These are phyloP conservation scores for Mus minutoides DNA, from an alignment of 2,797 vertebrate species.

Conservation along the genomic window DNA sequence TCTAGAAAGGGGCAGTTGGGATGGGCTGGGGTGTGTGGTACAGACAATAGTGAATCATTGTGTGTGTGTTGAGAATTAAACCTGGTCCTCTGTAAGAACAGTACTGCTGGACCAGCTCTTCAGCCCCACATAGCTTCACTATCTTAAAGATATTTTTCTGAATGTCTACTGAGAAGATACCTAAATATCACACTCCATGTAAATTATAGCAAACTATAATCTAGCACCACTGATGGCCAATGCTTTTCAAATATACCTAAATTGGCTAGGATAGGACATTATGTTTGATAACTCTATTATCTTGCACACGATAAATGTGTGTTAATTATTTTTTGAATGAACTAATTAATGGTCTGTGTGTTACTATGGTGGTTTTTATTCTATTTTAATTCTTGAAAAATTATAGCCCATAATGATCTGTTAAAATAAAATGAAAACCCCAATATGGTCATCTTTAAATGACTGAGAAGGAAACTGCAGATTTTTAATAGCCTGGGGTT, in stretches of 20 bases:
- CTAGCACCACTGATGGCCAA: background rate
- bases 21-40: background rate
- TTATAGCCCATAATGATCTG: constrained; percentile 46
- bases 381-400: constrained; percentile 67
- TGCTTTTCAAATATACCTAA: constrained; percentile 25
- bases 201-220: background rate
- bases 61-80: background rate
- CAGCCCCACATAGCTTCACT: background rate
- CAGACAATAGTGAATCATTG: background rate
- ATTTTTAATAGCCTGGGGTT: background rate
- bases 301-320: constrained; percentile 7
- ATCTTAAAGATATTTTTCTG: constrained; percentile 42
- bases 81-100: background rate
- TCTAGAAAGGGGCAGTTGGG: background rate
- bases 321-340: constrained; percentile 55
- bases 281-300: constrained; percentile 40
- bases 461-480: constrained; percentile 28
- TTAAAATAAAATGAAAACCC: constrained; percentile 56
- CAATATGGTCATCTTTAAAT: constrained; percentile 46
- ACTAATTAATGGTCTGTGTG: constrained; percentile 42
- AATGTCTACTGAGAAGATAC: background rate
- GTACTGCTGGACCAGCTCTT: background rate
- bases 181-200: background rate
- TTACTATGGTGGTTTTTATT: constrained; percentile 60
- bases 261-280: background rate